Conservation (phyloP, 1,140 invertebrate genomes). For the Dinoponera quadriceps region DNA sequence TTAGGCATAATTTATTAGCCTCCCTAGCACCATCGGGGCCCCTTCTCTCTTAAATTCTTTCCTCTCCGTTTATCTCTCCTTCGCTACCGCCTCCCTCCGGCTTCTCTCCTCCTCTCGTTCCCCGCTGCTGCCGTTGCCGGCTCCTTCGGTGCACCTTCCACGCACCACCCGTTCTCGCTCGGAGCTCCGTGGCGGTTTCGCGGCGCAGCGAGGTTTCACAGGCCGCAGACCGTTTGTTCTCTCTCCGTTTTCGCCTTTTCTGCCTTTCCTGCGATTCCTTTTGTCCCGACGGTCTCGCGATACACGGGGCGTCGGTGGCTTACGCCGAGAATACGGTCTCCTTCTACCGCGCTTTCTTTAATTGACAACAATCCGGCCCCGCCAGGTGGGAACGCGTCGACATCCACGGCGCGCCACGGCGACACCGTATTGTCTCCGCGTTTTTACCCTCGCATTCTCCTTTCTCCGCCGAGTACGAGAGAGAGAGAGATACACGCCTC, state of each 20-base stretch:
- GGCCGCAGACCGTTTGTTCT: constrained; percentile 38
- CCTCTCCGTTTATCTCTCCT: constrained; percentile 66
- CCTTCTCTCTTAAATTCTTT: constrained; percentile 71
- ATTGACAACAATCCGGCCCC: constrained; percentile 76
- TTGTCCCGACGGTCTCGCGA: not conserved
- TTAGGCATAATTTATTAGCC: constrained; percentile 81
- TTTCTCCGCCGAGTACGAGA: constrained; percentile 12
- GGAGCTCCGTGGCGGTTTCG: not conserved
- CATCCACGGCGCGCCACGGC: constrained; percentile 70
- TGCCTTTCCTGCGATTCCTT: constrained; percentile 28
- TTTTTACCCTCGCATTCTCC: constrained; percentile 71
- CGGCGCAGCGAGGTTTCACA: constrained; percentile 1
- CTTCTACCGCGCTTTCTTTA: constrained; percentile 74
- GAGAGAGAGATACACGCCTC: not conserved
- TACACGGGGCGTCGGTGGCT: constrained; percentile 62
- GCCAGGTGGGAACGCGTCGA: constrained; percentile 79
- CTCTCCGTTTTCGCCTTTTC: constrained; percentile 18
- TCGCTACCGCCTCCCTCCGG: constrained; percentile 8
- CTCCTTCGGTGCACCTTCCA: not conserved
- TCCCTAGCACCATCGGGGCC: constrained; percentile 66
- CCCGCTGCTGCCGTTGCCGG: not conserved
- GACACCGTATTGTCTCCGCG: constrained; percentile 82
- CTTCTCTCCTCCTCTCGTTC: not conserved
- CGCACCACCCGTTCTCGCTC: constrained; percentile 10
- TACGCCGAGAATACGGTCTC: constrained; percentile 70